phyloP scores from a whole-genome alignment of 2,113 vertebrate species.

The Gobius niger region DNA sequence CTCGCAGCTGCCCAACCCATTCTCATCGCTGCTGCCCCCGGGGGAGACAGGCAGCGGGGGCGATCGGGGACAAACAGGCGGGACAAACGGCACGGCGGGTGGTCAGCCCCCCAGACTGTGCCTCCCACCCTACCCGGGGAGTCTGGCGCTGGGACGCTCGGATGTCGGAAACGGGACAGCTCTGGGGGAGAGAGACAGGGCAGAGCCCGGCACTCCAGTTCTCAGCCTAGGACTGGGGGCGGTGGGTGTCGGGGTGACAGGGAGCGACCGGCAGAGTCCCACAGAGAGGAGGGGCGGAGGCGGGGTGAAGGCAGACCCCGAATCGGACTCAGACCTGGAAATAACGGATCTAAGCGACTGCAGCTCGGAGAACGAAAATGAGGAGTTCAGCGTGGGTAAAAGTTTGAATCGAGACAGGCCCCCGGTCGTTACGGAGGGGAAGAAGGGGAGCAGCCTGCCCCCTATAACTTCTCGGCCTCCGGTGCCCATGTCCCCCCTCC shows the following conservation, averaged over 20 bases:
- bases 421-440: slow-evolving; percentile 59
- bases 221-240: slow-evolving; percentile 67
- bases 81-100: slow-evolving; percentile 70
- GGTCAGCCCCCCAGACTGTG: slow-evolving; percentile 67
- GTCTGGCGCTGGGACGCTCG: slow-evolving; percentile 69
- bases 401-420: slow-evolving; percentile 63
- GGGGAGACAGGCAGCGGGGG: slow-evolving; percentile 67
- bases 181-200: slow-evolving; percentile 62
- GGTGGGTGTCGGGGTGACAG: slow-evolving; percentile 52
- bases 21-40: slow-evolving; percentile 77
- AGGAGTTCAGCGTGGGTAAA: slow-evolving; percentile 75
- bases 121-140: slow-evolving; percentile 67
- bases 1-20: slow-evolving; percentile 82
- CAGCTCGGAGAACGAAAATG: slow-evolving; percentile 88
- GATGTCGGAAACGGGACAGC: slow-evolving; percentile 67
- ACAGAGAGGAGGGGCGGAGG: slow-evolving; percentile 75
- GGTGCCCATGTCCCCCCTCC: slow-evolving; percentile 67
- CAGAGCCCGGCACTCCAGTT: slow-evolving; percentile 48
- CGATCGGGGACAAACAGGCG: slow-evolving; percentile 70
- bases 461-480: slow-evolving; percentile 71
- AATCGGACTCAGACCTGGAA: slow-evolving; percentile 89
- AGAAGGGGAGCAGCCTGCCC: slow-evolving; percentile 62
- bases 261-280: slow-evolving; percentile 70
- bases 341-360: slow-evolving; percentile 91
- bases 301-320: slow-evolving; percentile 84